These are phyloP conservation scores for Halyomorpha halys DNA, from an alignment of 1,140 invertebrate species.

Conservation along the genomic window DNA sequence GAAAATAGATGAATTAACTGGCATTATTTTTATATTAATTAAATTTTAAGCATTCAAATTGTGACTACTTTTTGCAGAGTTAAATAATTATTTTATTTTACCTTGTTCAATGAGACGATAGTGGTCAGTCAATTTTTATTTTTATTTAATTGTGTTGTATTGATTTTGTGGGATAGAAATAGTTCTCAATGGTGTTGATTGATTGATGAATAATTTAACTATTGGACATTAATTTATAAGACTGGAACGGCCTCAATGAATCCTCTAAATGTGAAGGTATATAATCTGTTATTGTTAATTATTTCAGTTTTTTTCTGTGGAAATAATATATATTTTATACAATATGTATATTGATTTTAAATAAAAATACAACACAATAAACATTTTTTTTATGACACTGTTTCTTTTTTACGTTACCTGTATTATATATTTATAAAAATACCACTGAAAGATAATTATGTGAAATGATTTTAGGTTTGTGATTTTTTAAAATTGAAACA, in stretches of 20 bases:
- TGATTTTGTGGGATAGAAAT: neutral
- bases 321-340: neutral
- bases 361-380: constrained; percentile 17
- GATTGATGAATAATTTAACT: too few relatives aligned
- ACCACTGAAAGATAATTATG: too few relatives aligned
- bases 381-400: neutral
- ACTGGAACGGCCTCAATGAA: constrained; percentile 8
- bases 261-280: neutral
- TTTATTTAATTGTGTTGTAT: constrained; percentile 17
- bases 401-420: too few relatives aligned
- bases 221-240: constrained; percentile 3
- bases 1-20: neutral
- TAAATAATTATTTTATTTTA: constrained; percentile 13
- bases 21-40: constrained; percentile 11
- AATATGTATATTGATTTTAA: constrained; percentile 14
- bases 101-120: neutral
- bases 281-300: constrained; percentile 14
- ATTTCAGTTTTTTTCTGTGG: neutral
- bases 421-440: too few relatives aligned
- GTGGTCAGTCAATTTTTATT: constrained; percentile 1
- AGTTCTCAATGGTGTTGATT: too few relatives aligned
- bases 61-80: neutral
- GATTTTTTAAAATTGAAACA: too few relatives aligned
- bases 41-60: neutral
- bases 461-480: too few relatives aligned